Evolutionary conservation across 2,113 vertebrate species (phyloP).

Genomic region (Corythoichthys haematopterus): DNA sequence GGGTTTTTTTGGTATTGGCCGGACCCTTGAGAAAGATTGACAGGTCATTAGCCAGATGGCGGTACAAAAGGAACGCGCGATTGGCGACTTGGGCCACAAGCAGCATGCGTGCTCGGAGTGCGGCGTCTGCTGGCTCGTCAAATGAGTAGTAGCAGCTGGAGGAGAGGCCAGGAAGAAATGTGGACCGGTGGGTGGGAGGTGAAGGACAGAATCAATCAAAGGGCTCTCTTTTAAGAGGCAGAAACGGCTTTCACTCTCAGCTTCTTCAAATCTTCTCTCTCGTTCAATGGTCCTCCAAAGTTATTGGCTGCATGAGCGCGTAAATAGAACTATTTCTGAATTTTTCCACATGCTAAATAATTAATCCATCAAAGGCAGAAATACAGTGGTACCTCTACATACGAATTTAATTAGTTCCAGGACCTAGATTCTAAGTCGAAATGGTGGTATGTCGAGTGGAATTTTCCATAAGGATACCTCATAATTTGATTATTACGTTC

Average conservation of each 20-base stretch:
- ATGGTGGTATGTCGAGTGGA: no score
- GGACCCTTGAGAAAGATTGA: conserved; percentile 55
- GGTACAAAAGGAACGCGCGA: conserved; percentile 32
- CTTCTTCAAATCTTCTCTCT: conserved; percentile 9
- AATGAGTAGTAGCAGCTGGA: conserved; percentile 10
- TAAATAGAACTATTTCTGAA: neutral
- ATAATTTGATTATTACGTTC: no score
- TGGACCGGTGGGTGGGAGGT: conserved; percentile 7
- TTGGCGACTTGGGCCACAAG: conserved; percentile 34
- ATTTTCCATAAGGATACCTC: no score
- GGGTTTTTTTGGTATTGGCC: conserved; percentile 42
- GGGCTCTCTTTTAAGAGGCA: neutral
- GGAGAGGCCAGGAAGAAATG: conserved; percentile 6
- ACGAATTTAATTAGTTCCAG: no score
- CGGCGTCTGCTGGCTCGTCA: conserved; percentile 23
- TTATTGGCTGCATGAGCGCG: neutral
- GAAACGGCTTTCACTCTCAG: neutral
- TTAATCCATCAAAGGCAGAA: no score
- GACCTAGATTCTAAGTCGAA: no score
- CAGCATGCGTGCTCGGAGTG: conserved; percentile 32
- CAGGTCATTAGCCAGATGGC: conserved; percentile 70
- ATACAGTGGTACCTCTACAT: no score
- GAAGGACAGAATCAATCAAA: conserved; percentile 14
- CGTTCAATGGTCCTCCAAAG: neutral
- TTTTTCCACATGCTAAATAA: no score